Evolutionary conservation across 2,113 vertebrate genomes (phyloP).

Genomic region (Candoia aspera): DNA sequence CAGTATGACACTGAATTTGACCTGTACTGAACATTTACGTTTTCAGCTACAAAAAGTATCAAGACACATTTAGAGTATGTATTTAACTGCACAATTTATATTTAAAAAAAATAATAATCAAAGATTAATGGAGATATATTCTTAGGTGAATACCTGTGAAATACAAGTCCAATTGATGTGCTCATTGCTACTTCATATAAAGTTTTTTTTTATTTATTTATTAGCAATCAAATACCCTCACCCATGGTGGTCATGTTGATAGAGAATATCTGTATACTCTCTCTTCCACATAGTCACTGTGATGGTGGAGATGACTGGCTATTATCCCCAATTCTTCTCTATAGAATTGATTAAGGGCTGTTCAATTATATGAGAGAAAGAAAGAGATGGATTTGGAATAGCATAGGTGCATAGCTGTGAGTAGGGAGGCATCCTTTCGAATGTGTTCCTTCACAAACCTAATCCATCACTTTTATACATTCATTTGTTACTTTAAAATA

Average conservation of each 20-base stretch:
- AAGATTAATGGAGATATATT: not conserved
- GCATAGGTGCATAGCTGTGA: not conserved
- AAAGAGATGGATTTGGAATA: not conserved
- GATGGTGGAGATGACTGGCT: not conserved
- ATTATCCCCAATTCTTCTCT: not conserved
- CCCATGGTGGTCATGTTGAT: not conserved
- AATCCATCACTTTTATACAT: not conserved
- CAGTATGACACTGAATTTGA: not conserved
- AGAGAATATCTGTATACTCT: not conserved
- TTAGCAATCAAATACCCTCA: not conserved
- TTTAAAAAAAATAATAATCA: not conserved
- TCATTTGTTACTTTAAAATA: not conserved
- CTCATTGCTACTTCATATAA: not conserved
- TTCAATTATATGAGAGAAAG: not conserved
- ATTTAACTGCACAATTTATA: not conserved
- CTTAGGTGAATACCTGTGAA: not conserved
- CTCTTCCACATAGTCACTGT: not conserved
- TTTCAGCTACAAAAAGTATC: not conserved
- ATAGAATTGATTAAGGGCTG: not conserved
- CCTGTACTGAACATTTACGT: not conserved
- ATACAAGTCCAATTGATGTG: not conserved
- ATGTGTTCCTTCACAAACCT: not conserved
- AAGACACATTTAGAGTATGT: not conserved
- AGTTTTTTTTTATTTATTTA: not conserved
- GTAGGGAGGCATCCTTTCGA: too few species aligned